Base-by-base conservation (phyloP, 2,888 invertebrate genomes). In the Antitype chi region DNA sequence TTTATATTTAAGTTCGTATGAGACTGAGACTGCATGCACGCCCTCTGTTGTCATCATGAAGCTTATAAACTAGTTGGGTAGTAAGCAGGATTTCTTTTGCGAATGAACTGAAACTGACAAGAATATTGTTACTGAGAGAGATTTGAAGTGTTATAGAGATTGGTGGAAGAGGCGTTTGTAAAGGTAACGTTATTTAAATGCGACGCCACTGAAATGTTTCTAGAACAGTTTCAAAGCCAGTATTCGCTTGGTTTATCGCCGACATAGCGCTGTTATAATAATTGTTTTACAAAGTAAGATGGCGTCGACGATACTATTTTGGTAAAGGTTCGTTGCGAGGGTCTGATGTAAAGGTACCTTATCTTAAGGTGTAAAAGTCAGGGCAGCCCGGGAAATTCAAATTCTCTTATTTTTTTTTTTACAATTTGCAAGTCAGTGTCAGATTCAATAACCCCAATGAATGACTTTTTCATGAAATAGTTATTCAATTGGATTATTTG, bases 1-100 rank as follows among this genome's bases (percentile, higher is more conserved):
- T 89, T 88, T 89, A 85, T 86, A 88, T 88, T 87, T 89, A 90
- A 89, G 88, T 89, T 91, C 88, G 90, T 89, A 84, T 88, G 89
- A 92, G 93, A 93, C 93, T 93, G 92, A 92, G 81, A 88, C 88
- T 89, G 88, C 85, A 82, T 81, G 71, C 84, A 78, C 84, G 87
- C 87, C 89, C 84, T 89, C 80, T 87, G 74, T 75, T 82, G 71
- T 72, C 78, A 70, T 68, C 73, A 52, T 62, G 28, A 71, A 68
- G 70, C 78, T 80, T 85, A 28, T 38, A 38, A 69, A 76, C 59
- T 70, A 74, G 76, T 69, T 74, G 86, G 81, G 77, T 79, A 63
- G 74, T 52, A 67, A 76, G 82, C 88, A 82, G 78, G 57, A 76
- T 38, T 77, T 84, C 85, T 88, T 82, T 78, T 88, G 74, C 87